phyloP scores from a whole-genome alignment of 2,797 vertebrate species.

The Urocyon cinereoargenteus region DNA sequence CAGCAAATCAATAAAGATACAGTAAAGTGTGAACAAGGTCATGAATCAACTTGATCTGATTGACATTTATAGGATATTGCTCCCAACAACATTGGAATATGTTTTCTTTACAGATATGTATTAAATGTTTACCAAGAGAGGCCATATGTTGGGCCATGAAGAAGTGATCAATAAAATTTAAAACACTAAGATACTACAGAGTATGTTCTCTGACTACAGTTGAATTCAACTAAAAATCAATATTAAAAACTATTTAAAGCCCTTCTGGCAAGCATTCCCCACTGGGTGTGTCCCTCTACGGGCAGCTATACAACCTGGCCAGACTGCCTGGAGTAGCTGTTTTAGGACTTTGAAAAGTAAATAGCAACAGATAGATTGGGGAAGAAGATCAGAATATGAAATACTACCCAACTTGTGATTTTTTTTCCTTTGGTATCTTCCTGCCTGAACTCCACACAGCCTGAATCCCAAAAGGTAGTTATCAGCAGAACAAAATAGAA shows the following conservation, averaged over 20 bases:
- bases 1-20: not conserved
- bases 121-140: not conserved
- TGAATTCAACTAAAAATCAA: constrained; percentile 15
- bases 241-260: not conserved
- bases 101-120: not conserved
- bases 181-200: not conserved
- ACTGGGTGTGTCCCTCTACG: not conserved
- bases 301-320: not conserved
- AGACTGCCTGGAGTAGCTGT: not conserved
- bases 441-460: not conserved
- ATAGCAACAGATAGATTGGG: not conserved
- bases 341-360: not conserved
- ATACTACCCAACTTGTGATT: not conserved
- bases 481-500: not conserved
- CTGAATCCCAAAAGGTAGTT: not conserved
- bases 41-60: not conserved
- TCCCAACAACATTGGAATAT: not conserved
- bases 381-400: constrained; percentile 31
- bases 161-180: not conserved
- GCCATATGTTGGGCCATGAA: not conserved
- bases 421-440: not conserved
- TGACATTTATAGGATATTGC: not conserved
- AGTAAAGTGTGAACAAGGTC: not conserved
- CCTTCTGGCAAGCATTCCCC: not conserved
- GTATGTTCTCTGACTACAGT: not conserved